phyloP scores from a whole-genome alignment of 2,888 invertebrate genomes.

The Linhomoeus sp. region DNA sequence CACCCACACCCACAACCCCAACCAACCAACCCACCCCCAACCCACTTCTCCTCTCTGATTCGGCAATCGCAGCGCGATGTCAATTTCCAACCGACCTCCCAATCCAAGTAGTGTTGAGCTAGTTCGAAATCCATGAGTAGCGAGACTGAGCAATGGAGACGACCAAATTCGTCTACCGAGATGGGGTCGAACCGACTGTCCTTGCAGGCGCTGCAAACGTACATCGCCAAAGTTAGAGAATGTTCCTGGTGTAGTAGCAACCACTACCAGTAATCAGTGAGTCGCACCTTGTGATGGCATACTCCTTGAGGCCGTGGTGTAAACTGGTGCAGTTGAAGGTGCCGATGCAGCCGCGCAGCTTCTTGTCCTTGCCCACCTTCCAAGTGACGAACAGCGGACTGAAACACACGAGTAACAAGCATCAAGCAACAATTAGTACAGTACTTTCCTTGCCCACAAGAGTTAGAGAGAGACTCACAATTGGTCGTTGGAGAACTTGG shows the following conservation, averaged over 20 bases:
- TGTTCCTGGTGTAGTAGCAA: background rate
- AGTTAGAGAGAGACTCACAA: constrained; percentile 49
- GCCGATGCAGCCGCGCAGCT: constrained; percentile 91
- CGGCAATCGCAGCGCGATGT: too few species aligned
- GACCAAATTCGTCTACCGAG: constrained; percentile 70
- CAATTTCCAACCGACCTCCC: too few species aligned
- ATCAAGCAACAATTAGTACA: background rate
- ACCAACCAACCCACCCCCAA: too few species aligned
- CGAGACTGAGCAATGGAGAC: constrained; percentile 80
- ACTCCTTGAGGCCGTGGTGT: constrained; percentile 79
- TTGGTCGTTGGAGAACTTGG: constrained; percentile 72
- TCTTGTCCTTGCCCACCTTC: constrained; percentile 86
- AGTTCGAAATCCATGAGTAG: constrained; percentile 90
- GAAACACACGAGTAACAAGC: constrained; percentile 26
- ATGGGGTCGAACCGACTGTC: constrained; percentile 93
- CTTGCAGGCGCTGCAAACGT: constrained; percentile 58
- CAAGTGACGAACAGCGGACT: constrained; percentile 97
- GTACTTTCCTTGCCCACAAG: too few species aligned
- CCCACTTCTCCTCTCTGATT: too few species aligned
- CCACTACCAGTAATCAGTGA: background rate
- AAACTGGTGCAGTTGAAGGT: constrained; percentile 92
- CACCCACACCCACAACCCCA: too few species aligned
- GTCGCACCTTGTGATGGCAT: constrained; percentile 65
- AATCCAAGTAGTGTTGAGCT: constrained; percentile 78
- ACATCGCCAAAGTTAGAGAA: background rate